Conservation (phyloP, 2,797 vertebrate genomes). For the Chlorospingus flavigularis region DNA sequence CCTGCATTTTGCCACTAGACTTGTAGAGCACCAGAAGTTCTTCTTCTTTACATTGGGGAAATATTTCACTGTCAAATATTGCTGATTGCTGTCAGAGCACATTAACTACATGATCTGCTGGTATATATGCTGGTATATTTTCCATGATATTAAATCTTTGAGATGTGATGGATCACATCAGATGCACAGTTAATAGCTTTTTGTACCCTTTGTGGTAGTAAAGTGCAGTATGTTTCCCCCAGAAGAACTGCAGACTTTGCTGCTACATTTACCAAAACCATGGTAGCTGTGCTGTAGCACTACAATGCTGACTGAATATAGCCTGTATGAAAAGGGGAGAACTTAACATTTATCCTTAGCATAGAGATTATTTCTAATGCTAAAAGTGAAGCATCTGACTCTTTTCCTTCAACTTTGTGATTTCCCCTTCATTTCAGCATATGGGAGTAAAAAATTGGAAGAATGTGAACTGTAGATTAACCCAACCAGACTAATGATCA, state of each 20-base stretch:
- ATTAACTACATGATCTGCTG: neutral
- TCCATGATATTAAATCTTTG: neutral
- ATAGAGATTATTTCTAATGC: neutral
- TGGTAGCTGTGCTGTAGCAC: neutral
- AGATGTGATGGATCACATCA: neutral
- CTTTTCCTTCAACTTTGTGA: neutral
- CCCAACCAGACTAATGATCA: neutral
- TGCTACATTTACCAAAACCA: neutral
- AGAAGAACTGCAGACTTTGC: neutral
- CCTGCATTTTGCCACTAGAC: neutral
- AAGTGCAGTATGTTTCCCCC: rapidly evolving
- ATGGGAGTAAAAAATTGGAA: neutral
- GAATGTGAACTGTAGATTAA: neutral
- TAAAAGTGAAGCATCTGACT: neutral
- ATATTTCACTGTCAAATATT: neutral
- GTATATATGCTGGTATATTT: neutral
- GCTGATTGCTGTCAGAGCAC: neutral
- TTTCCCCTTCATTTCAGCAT: neutral
- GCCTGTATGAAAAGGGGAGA: neutral
- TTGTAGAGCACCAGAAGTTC: neutral
- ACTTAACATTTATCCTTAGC: neutral
- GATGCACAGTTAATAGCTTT: neutral
- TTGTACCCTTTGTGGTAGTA: neutral
- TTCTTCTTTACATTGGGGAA: neutral
- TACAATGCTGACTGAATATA: neutral